Percentiles rank a stretch among this genome's conserved stretches.
Evolutionary conservation across 2,888 invertebrate genomes (phyloP).

Genomic region (Eumacrocentrus americanus): DNA sequence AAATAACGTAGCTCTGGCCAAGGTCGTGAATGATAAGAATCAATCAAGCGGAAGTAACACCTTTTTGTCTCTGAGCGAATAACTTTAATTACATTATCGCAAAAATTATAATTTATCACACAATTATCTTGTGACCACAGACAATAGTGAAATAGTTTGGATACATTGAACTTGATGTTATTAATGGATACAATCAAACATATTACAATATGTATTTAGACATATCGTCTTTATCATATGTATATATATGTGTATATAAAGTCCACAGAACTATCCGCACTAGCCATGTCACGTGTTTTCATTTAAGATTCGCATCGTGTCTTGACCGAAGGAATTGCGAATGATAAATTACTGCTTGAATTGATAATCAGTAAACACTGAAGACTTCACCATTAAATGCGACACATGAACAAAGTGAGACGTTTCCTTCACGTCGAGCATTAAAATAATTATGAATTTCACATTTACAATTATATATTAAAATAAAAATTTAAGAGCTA

Average conservation of each 20-base stretch:
- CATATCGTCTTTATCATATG: no score
- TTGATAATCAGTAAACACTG: not conserved
- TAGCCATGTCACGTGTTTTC: not conserved
- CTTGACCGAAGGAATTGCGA: not conserved
- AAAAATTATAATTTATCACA: no score
- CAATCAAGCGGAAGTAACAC: slow-evolving; percentile 17
- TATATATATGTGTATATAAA: not conserved
- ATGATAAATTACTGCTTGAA: not conserved
- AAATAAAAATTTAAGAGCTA: no score
- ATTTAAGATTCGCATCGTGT: not conserved
- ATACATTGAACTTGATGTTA: not conserved
- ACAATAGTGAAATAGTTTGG: not conserved
- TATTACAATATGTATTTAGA: not conserved
- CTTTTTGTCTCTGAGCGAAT: not conserved
- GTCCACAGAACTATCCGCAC: not conserved
- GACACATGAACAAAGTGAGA: not conserved
- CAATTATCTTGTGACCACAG: not conserved
- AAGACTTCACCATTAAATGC: not conserved
- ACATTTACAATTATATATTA: no score
- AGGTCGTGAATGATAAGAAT: slow-evolving; percentile 23
- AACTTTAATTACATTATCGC: not conserved
- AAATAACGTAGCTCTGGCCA: slow-evolving; percentile 17
- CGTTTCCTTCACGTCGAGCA: no score
- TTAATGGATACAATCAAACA: not conserved
- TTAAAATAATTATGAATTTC: no score